phyloP scores from a whole-genome alignment of 2,113 vertebrate species.

The Phaethon lepturus region DNA sequence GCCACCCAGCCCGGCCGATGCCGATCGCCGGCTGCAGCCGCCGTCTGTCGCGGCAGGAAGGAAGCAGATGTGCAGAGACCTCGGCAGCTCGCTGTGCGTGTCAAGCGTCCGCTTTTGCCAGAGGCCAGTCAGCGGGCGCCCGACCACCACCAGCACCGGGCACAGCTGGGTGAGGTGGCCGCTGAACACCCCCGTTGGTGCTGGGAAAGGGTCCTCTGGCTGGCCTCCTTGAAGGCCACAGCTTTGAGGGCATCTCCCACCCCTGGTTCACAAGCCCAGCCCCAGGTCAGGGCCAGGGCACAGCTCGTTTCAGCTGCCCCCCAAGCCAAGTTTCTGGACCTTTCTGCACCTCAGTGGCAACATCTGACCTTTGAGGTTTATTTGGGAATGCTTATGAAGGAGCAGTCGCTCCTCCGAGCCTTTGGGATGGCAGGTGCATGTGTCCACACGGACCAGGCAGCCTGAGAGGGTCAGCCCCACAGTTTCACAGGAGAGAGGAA shows the following conservation, averaged over 20 bases:
- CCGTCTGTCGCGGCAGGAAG: not conserved
- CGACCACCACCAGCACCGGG: fast-evolving
- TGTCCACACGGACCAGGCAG: not conserved
- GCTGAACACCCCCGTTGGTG: fast-evolving
- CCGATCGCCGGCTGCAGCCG: not conserved
- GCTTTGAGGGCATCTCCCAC: not conserved
- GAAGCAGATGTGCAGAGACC: not conserved
- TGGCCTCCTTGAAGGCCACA: not conserved
- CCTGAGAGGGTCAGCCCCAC: fast-evolving
- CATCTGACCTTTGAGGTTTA: not conserved
- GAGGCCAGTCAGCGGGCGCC: not conserved
- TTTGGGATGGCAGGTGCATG: fast-evolving
- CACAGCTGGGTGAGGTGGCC: not conserved
- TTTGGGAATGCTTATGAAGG: not conserved
- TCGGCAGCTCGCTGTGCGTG: not conserved
- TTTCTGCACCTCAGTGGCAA: not conserved
- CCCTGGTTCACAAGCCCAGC: not conserved
- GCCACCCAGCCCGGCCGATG: not conserved
- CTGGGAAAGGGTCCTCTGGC: not conserved
- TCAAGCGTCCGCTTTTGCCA: not conserved
- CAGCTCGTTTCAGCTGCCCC: not conserved
- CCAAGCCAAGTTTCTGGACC: not conserved
- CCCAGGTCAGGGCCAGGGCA: not conserved
- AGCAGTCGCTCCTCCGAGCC: not conserved
- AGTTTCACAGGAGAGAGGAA: not conserved